These are phyloP conservation scores for Alaudala cheleensis DNA, from an alignment of 2,113 vertebrate species.

Conservation along the genomic window DNA sequence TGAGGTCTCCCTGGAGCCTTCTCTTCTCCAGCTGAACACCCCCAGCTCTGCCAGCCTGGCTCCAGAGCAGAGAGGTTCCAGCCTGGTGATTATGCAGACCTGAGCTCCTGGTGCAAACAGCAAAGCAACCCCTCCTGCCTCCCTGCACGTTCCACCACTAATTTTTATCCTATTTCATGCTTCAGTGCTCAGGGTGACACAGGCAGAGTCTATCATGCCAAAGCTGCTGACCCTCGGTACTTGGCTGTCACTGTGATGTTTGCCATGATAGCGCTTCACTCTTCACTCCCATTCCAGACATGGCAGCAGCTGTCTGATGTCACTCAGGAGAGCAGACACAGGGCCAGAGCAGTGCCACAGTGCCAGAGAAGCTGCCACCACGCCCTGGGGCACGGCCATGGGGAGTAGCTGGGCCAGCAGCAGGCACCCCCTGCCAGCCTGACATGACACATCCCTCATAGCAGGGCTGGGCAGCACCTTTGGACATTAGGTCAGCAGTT, in stretches of 20 bases:
- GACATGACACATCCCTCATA: fast-evolving
- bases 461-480: background rate
- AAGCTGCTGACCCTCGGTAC: background rate
- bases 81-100: fast-evolving
- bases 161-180: background rate
- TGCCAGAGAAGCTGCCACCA: fast-evolving
- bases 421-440: background rate
- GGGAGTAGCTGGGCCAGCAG: background rate
- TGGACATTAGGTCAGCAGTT: fast-evolving
- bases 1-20: background rate
- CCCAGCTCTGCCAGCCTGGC: background rate
- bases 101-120: background rate
- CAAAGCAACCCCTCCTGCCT: background rate
- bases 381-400: fast-evolving
- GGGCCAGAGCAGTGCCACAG: background rate
- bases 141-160: fast-evolving
- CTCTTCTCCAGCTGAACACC: background rate
- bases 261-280: background rate
- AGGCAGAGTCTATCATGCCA: background rate
- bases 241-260: fast-evolving
- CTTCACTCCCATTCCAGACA: background rate
- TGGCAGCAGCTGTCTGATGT: background rate
- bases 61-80: background rate
- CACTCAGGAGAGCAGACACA: background rate
- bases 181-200: background rate